These are phyloP conservation scores for Crax fasciolata DNA, from an alignment of 2,797 vertebrate genomes.

Conservation along the genomic window DNA sequence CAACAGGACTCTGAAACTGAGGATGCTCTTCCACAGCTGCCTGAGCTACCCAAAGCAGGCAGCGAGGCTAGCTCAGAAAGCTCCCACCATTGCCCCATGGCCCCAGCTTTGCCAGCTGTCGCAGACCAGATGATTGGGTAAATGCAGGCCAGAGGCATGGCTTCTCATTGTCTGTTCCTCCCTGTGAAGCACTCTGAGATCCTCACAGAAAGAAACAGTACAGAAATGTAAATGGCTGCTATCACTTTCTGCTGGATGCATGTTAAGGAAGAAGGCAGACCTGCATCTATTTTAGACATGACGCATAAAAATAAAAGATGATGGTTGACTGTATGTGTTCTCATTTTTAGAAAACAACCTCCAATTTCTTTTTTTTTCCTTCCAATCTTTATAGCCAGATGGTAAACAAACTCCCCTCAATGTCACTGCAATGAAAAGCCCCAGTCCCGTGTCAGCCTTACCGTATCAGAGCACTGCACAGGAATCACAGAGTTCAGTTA, in stretches of 20 bases:
- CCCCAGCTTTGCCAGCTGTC: not conserved
- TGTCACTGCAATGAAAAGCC: not conserved
- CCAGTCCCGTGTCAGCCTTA: not conserved
- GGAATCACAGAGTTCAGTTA: not conserved
- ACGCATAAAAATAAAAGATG: constrained; percentile 38
- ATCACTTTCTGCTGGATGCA: not conserved
- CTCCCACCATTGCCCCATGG: not conserved
- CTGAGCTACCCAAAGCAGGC: not conserved
- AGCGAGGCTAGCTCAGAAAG: not conserved
- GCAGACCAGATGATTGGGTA: not conserved
- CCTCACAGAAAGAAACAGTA: not conserved
- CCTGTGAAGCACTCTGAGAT: accelerated
- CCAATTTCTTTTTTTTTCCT: not conserved
- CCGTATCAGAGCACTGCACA: accelerated
- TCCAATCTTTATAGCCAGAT: not conserved
- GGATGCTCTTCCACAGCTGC: not conserved
- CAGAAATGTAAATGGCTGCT: not conserved
- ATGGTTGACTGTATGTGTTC: not conserved
- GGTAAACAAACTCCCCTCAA: not conserved
- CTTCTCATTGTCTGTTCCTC: not conserved
- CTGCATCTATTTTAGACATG: not conserved
- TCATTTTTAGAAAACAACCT: constrained; percentile 14
- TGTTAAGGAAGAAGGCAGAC: not conserved
- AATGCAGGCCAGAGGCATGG: not conserved
- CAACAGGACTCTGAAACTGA: not conserved